These are phyloP conservation scores for Smittia aterrima DNA, from an alignment of 2,888 invertebrate genomes.

Conservation along the genomic window DNA sequence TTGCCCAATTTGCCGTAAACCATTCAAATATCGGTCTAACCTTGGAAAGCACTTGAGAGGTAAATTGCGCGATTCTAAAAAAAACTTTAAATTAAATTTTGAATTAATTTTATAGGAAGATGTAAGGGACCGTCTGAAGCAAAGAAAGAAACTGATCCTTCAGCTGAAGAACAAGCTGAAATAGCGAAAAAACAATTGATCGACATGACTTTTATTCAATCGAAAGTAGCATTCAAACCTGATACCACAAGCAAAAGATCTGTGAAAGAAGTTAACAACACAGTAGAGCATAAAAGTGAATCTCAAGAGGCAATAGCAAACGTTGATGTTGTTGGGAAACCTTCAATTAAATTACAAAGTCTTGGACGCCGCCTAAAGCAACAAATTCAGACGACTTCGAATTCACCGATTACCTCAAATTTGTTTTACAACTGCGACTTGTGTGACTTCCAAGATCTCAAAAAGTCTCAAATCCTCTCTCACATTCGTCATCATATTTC, in stretches of 20 bases:
- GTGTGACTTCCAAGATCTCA: slow-evolving; percentile 2
- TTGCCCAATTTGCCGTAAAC: not conserved
- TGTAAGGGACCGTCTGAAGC: not conserved
- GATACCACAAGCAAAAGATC: too few relatives aligned
- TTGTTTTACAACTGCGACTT: slow-evolving; percentile 10
- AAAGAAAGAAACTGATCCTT: not conserved
- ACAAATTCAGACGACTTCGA: not conserved
- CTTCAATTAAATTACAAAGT: too few relatives aligned
- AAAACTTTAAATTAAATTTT: too few relatives aligned
- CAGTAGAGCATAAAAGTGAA: not conserved
- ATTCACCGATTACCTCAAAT: not conserved
- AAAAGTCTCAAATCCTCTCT: slow-evolving; percentile 20
- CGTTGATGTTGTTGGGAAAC: not conserved
- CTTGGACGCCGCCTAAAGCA: too few relatives aligned
- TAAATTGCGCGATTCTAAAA: too few relatives aligned
- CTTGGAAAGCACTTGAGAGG: slow-evolving; percentile 23
- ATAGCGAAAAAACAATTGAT: slow-evolving; percentile 24
- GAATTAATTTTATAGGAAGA: slow-evolving; percentile 3
- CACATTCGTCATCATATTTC: slow-evolving; percentile 27
- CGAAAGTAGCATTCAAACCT: not conserved
- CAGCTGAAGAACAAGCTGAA: slow-evolving; percentile 3
- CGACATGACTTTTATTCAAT: slow-evolving; percentile 5
- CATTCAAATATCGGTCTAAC: slow-evolving; percentile 30
- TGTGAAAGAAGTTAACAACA: too few relatives aligned
- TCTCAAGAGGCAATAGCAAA: not conserved